Conservation (phyloP, 1,140 invertebrate species). For the Choristoneura fumiferana region DNA sequence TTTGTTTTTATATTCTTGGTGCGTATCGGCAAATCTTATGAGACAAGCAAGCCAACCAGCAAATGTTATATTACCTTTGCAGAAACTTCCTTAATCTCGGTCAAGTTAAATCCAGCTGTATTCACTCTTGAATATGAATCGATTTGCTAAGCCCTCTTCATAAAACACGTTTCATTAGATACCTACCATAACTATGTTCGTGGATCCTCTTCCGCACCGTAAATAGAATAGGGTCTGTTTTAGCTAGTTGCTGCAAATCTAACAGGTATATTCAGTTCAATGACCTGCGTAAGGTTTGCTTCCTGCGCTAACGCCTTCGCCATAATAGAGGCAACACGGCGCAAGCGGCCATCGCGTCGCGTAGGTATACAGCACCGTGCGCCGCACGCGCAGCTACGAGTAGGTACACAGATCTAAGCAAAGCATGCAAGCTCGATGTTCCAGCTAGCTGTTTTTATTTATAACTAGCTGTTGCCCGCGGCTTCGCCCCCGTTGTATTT, state of each 20-base stretch:
- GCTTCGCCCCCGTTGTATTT: too few species aligned
- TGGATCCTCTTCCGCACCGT: neutral
- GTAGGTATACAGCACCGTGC: neutral
- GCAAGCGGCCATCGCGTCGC: slow-evolving; percentile 17
- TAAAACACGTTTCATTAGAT: slow-evolving; percentile 59
- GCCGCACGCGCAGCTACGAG: slow-evolving; percentile 9
- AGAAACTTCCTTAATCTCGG: slow-evolving; percentile 34
- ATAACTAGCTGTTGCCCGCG: too few species aligned
- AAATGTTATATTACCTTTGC: slow-evolving; percentile 48
- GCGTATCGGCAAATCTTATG: slow-evolving; percentile 61
- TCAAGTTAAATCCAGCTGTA: slow-evolving; percentile 10
- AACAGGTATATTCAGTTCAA: slow-evolving; percentile 52
- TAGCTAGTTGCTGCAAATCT: slow-evolving; percentile 28
- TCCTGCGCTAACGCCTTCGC: slow-evolving; percentile 41
- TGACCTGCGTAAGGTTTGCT: slow-evolving; percentile 55
- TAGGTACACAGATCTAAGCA: too few species aligned
- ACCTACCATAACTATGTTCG: neutral
- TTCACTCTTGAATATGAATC: slow-evolving; percentile 4
- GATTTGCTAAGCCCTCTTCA: slow-evolving; percentile 12
- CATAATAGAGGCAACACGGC: slow-evolving; percentile 33
- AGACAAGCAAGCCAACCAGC: slow-evolving; percentile 49
- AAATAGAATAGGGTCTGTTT: slow-evolving; percentile 25
- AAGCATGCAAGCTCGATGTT: too few species aligned
- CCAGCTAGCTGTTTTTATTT: too few species aligned
- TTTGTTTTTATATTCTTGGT: slow-evolving; percentile 49